Evolutionary conservation across 2,888 invertebrate species (phyloP).

Genomic region (Cosmia trapezina): DNA sequence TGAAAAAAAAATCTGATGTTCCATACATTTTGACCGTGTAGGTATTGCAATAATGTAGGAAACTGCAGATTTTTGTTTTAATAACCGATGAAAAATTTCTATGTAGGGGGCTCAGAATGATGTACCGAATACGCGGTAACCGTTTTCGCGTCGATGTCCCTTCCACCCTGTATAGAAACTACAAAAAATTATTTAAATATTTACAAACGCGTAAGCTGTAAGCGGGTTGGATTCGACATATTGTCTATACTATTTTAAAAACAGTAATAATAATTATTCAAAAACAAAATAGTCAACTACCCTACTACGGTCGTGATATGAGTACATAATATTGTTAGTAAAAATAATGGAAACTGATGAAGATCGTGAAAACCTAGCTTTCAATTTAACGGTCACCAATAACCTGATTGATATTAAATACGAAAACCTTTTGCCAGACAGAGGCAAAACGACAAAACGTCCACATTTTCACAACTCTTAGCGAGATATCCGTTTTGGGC

Average conservation of each 20-base stretch:
- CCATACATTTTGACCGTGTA: too few relatives aligned
- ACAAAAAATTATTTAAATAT: not conserved
- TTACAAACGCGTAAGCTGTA: not conserved
- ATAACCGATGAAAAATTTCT: too few relatives aligned
- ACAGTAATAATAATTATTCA: not conserved
- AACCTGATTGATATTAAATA: not conserved
- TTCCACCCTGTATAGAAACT: too few relatives aligned
- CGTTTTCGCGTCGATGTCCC: too few relatives aligned
- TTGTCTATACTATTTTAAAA: too few relatives aligned
- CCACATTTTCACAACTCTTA: not conserved
- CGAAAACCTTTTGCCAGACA: not conserved
- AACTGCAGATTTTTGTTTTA: too few relatives aligned
- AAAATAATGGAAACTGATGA: not conserved
- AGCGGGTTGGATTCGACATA: too few relatives aligned
- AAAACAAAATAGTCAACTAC: conserved; percentile 9
- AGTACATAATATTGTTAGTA: conserved; percentile 13
- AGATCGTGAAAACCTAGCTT: not conserved
- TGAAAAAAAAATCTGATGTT: too few relatives aligned
- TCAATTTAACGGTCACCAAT: conserved; percentile 23
- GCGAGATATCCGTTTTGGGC: not conserved
- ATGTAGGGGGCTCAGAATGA: too few relatives aligned
- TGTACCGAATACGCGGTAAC: too few relatives aligned
- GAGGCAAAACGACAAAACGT: not conserved
- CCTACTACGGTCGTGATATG: not conserved
- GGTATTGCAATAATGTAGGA: too few relatives aligned